Conservation (phyloP, 2,888 invertebrate species). For the Nomada lathburiana region DNA sequence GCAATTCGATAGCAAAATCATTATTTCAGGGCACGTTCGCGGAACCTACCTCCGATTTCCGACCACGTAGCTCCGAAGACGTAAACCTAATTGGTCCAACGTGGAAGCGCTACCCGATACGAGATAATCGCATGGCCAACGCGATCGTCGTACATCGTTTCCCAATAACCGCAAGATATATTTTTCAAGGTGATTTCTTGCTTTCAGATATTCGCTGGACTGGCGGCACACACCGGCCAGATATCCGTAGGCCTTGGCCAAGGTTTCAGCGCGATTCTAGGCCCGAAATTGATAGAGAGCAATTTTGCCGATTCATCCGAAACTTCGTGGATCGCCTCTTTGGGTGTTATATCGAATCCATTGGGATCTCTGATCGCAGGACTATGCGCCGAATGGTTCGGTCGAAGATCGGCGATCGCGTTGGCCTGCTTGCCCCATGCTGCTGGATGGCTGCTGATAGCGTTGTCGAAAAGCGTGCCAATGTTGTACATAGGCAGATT, state of each 20-base stretch:
- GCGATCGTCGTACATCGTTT: background rate
- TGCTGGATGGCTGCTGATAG: slow-evolving; percentile 89
- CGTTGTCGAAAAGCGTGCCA: slow-evolving; percentile 87
- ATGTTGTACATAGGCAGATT: slow-evolving; percentile 89
- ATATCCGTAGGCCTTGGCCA: slow-evolving; percentile 91
- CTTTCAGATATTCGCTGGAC: slow-evolving; percentile 88
- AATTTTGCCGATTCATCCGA: slow-evolving; percentile 87
- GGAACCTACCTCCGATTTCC: slow-evolving; percentile 47
- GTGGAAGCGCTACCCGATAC: background rate
- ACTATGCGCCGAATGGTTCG: slow-evolving; percentile 88
- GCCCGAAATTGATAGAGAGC: slow-evolving; percentile 88
- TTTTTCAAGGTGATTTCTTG: background rate
- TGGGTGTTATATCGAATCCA: slow-evolving; percentile 90
- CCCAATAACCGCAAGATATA: background rate
- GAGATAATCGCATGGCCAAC: background rate
- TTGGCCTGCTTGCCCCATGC: slow-evolving; percentile 89
- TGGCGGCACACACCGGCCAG: slow-evolving; percentile 91
- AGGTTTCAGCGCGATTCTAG: slow-evolving; percentile 90
- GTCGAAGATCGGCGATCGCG: slow-evolving; percentile 88
- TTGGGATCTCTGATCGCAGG: slow-evolving; percentile 90
- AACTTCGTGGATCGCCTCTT: slow-evolving; percentile 90
- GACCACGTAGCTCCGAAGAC: slow-evolving; percentile 34
- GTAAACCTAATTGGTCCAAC: slow-evolving; percentile 30
- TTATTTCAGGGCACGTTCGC: slow-evolving; percentile 51
- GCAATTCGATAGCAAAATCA: slow-evolving; percentile 6